Base-by-base conservation (phyloP, 2,888 invertebrate genomes). In the Octonoba sinensis region DNA sequence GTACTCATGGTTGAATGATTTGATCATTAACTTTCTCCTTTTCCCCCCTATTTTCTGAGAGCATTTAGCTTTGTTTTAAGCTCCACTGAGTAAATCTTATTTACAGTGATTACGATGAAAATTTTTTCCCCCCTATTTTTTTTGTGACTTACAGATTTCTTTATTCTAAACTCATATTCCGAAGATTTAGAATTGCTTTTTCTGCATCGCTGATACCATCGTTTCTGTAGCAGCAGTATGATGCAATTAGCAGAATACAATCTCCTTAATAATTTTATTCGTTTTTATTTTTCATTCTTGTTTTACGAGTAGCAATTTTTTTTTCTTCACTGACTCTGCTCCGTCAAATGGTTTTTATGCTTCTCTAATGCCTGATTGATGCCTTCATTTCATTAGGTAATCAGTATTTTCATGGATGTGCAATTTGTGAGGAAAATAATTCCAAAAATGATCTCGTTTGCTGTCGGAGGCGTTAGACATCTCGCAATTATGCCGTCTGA, bases 201-300 rank as follows among this genome's bases (percentile, higher is more conserved):
- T 66, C 46, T 66, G 74, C 74, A 22, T 67, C 59, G 36, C 12
- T 75, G 64, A 57, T 44, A 47, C 65, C 56, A 64, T n/a, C 74
- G 46, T 57, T 66, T 65, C 54, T 57, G 22, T 16, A 74, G 16
- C 47, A 66, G 66, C 57, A 57, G 74, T 75, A 66, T 66, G 74
- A 75, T 75, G 66, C 74, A 75, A 75, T 75, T 75, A 75, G 74
- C 47, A 66, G 66, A 66, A 75, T 75, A 75, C 47, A 74, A 74
- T 75, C 74, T 64, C 65, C 65, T 59, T 66, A 66, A 67, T 75
- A 66, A 59, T 75, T 74, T 73, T 47, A 72, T 72, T 72, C 51
- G 49, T 62, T 36, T 22, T 15, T 36, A 16, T 20, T 36, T 15
- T 27, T 60, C 18, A 51, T 60, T 57, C 20, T 22, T 22, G 22